Percentiles rank a stretch among this genome's conserved stretches.
phyloP scores from a whole-genome alignment of 2,888 invertebrate species.

The Hypselothyrea guttata region DNA sequence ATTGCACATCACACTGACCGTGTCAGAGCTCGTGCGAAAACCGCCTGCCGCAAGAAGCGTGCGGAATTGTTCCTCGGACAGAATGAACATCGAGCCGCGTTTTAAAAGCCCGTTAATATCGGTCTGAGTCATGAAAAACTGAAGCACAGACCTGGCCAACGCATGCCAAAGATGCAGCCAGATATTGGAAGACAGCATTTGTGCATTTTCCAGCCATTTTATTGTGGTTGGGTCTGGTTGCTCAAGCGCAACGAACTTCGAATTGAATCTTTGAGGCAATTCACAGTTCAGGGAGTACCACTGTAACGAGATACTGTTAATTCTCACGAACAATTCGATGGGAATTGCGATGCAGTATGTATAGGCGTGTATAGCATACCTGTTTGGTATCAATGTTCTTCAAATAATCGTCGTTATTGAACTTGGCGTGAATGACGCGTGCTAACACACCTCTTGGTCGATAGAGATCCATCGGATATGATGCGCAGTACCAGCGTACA shows the following conservation, averaged over 20 bases:
- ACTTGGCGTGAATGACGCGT: slow-evolving; percentile 81
- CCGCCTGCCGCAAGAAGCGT: slow-evolving; percentile 78
- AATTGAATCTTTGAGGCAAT: slow-evolving; percentile 77
- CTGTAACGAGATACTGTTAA: slow-evolving; percentile 52
- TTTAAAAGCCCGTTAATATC: slow-evolving; percentile 96
- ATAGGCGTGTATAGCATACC: no score
- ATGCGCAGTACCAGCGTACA: no score
- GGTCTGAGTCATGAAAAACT: slow-evolving; percentile 96
- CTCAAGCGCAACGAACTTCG: slow-evolving; percentile 79
- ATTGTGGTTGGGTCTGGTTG: slow-evolving; percentile 80
- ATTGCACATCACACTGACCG: slow-evolving; percentile 42
- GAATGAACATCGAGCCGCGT: slow-evolving; percentile 98
- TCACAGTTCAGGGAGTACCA: slow-evolving; percentile 80
- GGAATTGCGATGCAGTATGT: background rate
- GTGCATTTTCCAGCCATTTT: slow-evolving; percentile 80
- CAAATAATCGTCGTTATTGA: slow-evolving; percentile 81
- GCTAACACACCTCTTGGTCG: slow-evolving; percentile 81
- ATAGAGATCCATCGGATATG: slow-evolving; percentile 77
- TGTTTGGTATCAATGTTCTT: slow-evolving; percentile 81
- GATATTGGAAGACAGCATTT: slow-evolving; percentile 83
- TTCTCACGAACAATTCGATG: background rate
- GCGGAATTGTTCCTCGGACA: slow-evolving; percentile 91
- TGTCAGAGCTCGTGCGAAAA: slow-evolving; percentile 63
- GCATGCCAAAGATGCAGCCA: slow-evolving; percentile 96
- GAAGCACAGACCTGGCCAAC: slow-evolving; percentile 91